phyloP scores from a whole-genome alignment of 2,113 vertebrate genomes.

The Hucho hucho region DNA sequence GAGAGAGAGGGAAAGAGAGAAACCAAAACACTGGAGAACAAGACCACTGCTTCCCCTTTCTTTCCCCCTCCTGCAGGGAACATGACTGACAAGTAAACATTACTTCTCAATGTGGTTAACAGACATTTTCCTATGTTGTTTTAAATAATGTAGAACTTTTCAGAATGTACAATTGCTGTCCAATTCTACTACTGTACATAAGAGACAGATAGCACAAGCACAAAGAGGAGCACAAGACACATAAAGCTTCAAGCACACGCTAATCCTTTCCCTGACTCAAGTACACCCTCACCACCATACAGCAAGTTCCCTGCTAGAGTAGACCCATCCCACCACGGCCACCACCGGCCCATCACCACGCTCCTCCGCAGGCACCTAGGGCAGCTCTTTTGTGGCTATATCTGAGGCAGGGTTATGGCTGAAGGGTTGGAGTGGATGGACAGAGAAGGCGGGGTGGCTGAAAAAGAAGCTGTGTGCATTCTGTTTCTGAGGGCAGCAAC shows the following conservation, averaged over 20 bases:
- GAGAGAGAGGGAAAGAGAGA: not conserved
- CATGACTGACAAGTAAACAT: constrained; percentile 38
- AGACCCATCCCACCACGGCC: constrained; percentile 15
- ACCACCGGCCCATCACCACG: not conserved
- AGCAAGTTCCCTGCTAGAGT: constrained; percentile 40
- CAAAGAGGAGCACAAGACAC: not conserved
- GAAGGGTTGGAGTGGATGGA: constrained; percentile 31
- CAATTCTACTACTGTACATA: too few relatives aligned
- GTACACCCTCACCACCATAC: constrained; percentile 43
- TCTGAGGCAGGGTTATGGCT: constrained; percentile 36
- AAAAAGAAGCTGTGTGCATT: constrained; percentile 39
- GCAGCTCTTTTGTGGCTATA: constrained; percentile 64
- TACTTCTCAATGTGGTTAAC: constrained; percentile 21
- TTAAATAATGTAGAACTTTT: too few relatives aligned
- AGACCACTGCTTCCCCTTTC: constrained; percentile 15
- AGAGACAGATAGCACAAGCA: too few relatives aligned
- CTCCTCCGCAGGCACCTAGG: constrained; percentile 56
- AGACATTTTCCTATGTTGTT: not conserved
- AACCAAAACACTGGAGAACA: constrained; percentile 22
- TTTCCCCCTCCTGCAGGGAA: constrained; percentile 13
- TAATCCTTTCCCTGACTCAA: constrained; percentile 62
- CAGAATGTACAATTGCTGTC: too few relatives aligned
- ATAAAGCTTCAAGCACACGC: constrained; percentile 15
- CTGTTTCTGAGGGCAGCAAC: constrained; percentile 55
- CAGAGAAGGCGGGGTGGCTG: constrained; percentile 51